A percentile compares a stretch with the other conserved stretches of the same genome.
Conservation (phyloP, 1,140 invertebrate genomes). For the Drosophila leontia region DNA sequence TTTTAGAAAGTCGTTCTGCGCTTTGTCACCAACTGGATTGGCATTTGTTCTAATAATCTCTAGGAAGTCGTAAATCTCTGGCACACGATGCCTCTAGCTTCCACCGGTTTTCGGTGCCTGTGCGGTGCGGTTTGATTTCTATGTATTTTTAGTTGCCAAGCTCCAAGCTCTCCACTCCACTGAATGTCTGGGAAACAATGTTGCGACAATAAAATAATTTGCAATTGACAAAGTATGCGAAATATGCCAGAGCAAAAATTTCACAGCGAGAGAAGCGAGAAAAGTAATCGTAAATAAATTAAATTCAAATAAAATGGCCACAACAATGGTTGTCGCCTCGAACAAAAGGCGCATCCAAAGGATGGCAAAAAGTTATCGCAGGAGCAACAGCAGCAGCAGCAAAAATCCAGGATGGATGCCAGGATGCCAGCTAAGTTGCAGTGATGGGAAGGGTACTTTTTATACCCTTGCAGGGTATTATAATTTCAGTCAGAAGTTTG, state of each 20-base stretch:
- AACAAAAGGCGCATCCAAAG: conserved; percentile 61
- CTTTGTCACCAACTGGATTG: conserved; percentile 55
- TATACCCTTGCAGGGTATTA: too few species aligned
- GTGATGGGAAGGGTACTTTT: neutral
- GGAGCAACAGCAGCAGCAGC: conserved; percentile 3
- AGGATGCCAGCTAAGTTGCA: neutral
- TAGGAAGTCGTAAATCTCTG: conserved; percentile 76
- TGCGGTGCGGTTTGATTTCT: conserved; percentile 31
- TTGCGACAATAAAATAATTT: conserved; percentile 79
- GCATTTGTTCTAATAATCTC: conserved; percentile 47
- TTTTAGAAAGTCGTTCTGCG: conserved; percentile 78
- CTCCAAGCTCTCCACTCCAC: neutral
- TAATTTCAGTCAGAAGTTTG: too few species aligned
- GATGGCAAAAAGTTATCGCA: conserved; percentile 62
- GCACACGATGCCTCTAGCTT: conserved; percentile 31
- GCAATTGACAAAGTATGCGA: conserved; percentile 76
- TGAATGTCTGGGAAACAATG: conserved; percentile 64
- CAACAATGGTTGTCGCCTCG: conserved; percentile 61
- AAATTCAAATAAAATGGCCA: conserved; percentile 70
- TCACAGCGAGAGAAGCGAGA: neutral
- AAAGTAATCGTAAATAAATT: conserved; percentile 43
- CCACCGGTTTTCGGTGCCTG: conserved; percentile 22
- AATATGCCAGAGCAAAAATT: conserved; percentile 57
- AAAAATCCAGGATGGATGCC: neutral
- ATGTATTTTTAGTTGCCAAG: conserved; percentile 8